Evolutionary conservation across 1,140 invertebrate species (phyloP).

Genomic region (Solenopsis fugax): DNA sequence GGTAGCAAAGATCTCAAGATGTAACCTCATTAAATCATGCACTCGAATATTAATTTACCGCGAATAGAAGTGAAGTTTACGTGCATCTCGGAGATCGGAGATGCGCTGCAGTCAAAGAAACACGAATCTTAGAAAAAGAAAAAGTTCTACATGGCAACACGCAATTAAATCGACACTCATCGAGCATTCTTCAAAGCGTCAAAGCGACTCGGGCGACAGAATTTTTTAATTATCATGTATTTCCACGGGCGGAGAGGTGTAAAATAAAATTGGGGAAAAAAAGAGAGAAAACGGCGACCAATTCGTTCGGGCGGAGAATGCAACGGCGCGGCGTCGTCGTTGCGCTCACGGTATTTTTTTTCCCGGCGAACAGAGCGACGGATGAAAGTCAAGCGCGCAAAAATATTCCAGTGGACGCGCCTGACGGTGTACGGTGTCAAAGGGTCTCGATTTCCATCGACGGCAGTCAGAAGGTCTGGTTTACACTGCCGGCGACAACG

Average conservation of each 20-base stretch:
- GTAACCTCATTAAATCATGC: conserved; percentile 2
- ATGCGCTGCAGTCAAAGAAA: not conserved
- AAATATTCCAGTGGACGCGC: conserved; percentile 29
- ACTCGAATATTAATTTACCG: not conserved
- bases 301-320: not conserved
- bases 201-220: conserved; percentile 1
- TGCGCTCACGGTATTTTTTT: conserved; percentile 45
- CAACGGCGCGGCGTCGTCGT: not conserved
- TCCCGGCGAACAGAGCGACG: not conserved
- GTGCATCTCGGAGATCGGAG: not conserved
- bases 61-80: not conserved
- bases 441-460: conserved; percentile 57
- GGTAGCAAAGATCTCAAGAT: not conserved
- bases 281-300: not conserved
- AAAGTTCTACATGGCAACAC: not conserved
- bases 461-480: conserved; percentile 55
- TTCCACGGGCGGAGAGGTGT: not conserved
- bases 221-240: conserved; percentile 56
- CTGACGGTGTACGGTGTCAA: conserved; percentile 31
- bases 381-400: conserved; percentile 50
- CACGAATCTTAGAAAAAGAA: not conserved
- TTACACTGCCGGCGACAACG: conserved; percentile 56
- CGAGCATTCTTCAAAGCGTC: not conserved
- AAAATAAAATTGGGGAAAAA: not conserved
- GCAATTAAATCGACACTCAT: not conserved